These are phyloP conservation scores for Drosophila mercatorum DNA, from an alignment of 2,888 invertebrate genomes.

Conservation along the genomic window DNA sequence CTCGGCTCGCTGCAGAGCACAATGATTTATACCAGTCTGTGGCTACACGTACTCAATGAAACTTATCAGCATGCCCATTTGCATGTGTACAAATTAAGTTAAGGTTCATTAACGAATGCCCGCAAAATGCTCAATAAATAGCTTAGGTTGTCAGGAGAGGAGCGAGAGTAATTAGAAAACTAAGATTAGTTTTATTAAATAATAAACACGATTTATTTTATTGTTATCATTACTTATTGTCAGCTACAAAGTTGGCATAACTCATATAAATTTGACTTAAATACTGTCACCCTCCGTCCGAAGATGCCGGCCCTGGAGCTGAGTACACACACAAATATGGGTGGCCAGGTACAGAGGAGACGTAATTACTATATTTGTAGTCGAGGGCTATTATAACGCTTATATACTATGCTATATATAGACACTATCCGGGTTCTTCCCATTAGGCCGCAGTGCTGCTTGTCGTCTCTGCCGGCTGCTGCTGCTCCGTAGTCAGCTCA, in stretches of 20 bases:
- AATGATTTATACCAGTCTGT: conserved; percentile 48
- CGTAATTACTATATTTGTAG: not conserved
- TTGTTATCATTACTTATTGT: not conserved
- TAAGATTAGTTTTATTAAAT: not conserved
- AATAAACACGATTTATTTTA: not conserved
- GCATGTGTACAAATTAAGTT: conserved; percentile 15
- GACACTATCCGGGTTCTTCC: conserved; percentile 9
- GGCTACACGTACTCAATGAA: not conserved
- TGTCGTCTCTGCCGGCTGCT: conserved; percentile 9
- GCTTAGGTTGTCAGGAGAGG: not conserved
- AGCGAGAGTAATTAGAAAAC: not conserved
- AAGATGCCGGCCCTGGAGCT: conserved; percentile 6
- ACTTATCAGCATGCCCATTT: conserved; percentile 17
- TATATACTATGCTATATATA: conserved; percentile 27
- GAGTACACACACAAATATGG: not conserved
- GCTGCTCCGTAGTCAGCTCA: conserved; percentile 39
- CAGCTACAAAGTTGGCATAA: not conserved
- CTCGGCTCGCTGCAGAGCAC: conserved; percentile 3
- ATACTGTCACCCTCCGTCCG: not conserved
- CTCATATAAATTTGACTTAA: not conserved
- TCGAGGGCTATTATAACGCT: conserved; percentile 7
- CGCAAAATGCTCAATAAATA: conserved; percentile 46
- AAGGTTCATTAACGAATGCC: conserved; percentile 60
- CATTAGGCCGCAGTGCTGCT: conserved; percentile 8
- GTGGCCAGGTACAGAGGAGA: not conserved